Conservation (phyloP, 2,888 invertebrate genomes). For the Ypsolopha scabrella region DNA sequence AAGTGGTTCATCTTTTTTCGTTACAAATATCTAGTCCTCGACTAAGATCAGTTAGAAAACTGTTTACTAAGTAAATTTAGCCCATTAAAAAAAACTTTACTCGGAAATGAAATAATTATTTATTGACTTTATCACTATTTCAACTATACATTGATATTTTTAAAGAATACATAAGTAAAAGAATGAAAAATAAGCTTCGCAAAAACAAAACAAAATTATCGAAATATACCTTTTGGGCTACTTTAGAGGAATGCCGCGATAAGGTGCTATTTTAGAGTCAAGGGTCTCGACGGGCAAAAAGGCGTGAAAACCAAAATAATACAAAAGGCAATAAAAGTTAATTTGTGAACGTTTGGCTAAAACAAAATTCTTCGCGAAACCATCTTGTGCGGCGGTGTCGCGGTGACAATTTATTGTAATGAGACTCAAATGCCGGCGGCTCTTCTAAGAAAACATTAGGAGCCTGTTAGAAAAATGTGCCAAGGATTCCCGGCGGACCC, state of each 20-base stretch:
- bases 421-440: constrained; percentile 47
- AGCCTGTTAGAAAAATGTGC: constrained; percentile 49
- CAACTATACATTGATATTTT: no score
- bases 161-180: background rate
- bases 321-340: constrained; percentile 66
- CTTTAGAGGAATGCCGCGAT: constrained; percentile 66
- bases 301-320: constrained; percentile 69
- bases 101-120: no score
- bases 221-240: constrained; percentile 49
- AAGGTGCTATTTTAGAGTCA: constrained; percentile 67
- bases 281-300: constrained; percentile 64
- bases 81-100: no score
- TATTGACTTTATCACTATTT: no score
- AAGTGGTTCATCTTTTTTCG: no score
- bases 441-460: constrained; percentile 56
- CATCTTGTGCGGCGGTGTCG: constrained; percentile 70
- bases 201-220: background rate
- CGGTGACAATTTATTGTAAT: constrained; percentile 63
- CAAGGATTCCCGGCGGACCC: constrained; percentile 1
- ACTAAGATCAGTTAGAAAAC: no score
- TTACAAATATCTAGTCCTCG: no score
- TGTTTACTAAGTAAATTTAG: no score
- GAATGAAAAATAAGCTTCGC: background rate
- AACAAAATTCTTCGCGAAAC: constrained; percentile 66
- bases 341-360: constrained; percentile 69